phyloP scores from a whole-genome alignment of 2,888 invertebrate species.

The Cryptus viduatorius region DNA sequence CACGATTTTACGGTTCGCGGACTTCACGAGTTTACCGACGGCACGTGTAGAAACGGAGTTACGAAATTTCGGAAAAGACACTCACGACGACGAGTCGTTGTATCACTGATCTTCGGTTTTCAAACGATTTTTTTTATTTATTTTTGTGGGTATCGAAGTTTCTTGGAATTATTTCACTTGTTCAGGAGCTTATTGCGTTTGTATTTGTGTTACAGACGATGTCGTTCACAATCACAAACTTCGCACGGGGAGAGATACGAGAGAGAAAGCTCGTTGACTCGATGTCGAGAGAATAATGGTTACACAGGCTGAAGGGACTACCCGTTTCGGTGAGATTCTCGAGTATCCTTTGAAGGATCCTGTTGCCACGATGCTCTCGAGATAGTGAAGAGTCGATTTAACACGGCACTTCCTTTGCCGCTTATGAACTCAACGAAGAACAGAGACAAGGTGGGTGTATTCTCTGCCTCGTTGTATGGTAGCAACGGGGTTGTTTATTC shows the following conservation, averaged over 20 bases:
- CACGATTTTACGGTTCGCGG: not conserved
- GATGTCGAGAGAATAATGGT: slow-evolving; percentile 50
- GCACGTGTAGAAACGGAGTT: not conserved
- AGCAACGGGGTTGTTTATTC: slow-evolving; percentile 38
- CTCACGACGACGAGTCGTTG: not conserved
- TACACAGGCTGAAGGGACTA: slow-evolving; percentile 5
- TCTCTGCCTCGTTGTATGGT: slow-evolving; percentile 25
- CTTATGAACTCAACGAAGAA: slow-evolving; percentile 35
- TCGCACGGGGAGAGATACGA: not conserved
- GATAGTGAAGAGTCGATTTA: slow-evolving; percentile 38
- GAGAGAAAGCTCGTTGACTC: not conserved
- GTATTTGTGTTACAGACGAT: not conserved
- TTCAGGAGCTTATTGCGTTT: not conserved
- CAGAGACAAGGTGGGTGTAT: slow-evolving; percentile 30
- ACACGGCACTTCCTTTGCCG: slow-evolving; percentile 43
- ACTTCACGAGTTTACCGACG: not conserved
- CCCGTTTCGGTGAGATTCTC: slow-evolving; percentile 23
- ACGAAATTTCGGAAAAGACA: not conserved
- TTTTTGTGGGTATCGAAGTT: not conserved
- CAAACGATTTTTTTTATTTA: no score
- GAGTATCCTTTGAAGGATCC: slow-evolving; percentile 52
- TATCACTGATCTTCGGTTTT: not conserved
- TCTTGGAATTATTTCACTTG: not conserved
- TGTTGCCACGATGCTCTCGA: slow-evolving; percentile 51
- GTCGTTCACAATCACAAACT: no score